Evolutionary conservation across 2,797 vertebrate species (phyloP).

Genomic region (Hafferia zeledoni): DNA sequence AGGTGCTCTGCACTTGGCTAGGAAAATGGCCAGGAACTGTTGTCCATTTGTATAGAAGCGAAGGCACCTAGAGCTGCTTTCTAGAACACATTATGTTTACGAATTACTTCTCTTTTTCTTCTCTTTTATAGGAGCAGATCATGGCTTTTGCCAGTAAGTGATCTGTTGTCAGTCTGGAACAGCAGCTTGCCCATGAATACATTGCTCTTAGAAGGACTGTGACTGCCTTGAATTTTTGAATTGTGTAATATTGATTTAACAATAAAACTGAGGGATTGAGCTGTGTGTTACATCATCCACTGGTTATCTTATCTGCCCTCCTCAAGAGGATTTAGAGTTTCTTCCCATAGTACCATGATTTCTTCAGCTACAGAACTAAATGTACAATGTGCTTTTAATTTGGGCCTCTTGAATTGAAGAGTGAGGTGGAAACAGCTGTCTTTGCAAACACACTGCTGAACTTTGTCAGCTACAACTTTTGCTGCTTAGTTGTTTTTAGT

Average conservation of each 20-base stretch:
- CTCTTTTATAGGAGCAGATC: conserved; percentile 91
- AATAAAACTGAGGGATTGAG: conserved; percentile 32
- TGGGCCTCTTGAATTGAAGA: not conserved
- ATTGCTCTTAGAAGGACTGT: not conserved
- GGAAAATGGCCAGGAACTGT: not conserved
- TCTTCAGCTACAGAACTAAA: not conserved
- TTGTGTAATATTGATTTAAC: not conserved
- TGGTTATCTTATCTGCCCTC: not conserved
- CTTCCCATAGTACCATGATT: not conserved
- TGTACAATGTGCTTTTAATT: not conserved
- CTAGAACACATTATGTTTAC: not conserved
- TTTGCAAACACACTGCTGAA: not conserved
- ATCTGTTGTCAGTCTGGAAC: conserved; percentile 34
- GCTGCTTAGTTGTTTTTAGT: not conserved
- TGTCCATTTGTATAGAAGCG: not conserved
- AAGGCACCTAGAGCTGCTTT: not conserved
- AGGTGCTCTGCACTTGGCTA: not conserved
- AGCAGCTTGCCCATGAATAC: not conserved
- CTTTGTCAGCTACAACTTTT: not conserved
- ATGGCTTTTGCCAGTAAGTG: conserved; percentile 93
- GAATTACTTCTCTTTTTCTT: not conserved
- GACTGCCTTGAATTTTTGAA: not conserved
- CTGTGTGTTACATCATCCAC: not conserved
- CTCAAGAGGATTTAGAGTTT: not conserved
- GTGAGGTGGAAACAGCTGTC: not conserved